Percentiles rank a stretch among this genome's conserved stretches.
phyloP scores from a whole-genome alignment of 1,140 invertebrate genomes.

The Neodiprion fabricii region DNA sequence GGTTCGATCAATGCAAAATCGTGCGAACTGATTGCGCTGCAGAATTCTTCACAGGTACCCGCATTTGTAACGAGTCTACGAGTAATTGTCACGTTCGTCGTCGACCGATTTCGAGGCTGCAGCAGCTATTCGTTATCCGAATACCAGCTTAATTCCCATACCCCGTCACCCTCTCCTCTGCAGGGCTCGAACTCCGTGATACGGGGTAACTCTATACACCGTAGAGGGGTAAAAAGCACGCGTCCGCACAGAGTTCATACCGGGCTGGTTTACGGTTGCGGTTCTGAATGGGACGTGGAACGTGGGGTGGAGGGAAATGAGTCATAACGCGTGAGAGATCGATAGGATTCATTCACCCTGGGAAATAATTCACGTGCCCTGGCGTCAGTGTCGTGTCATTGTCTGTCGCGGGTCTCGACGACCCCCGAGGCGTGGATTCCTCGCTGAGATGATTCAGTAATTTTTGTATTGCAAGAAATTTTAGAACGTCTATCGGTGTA shows the following conservation, averaged over 20 bases:
- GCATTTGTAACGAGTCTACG: too few species aligned
- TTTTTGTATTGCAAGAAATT: too few species aligned
- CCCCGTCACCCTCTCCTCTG: background rate
- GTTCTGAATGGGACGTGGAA: background rate
- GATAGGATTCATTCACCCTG: constrained; percentile 20
- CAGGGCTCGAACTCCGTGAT: background rate
- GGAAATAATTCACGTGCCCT: constrained; percentile 18
- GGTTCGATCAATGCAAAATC: too few species aligned
- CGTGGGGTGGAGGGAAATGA: constrained; percentile 15
- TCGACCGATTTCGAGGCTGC: too few species aligned
- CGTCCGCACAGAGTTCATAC: background rate
- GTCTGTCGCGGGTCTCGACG: background rate
- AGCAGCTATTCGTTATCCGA: too few species aligned
- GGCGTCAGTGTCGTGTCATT: constrained; percentile 8
- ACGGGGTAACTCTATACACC: constrained; percentile 1
- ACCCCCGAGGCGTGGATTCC: too few species aligned
- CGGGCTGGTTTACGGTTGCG: background rate
- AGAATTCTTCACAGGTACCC: too few species aligned
- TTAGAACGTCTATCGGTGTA: too few species aligned
- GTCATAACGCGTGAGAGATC: constrained; percentile 16
- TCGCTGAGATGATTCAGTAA: too few species aligned
- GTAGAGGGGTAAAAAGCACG: background rate
- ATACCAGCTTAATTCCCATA: too few species aligned
- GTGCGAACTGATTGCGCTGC: too few species aligned
- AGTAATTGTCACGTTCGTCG: too few species aligned